These are phyloP conservation scores for Caenorhabditis angaria DNA, from an alignment of 2,888 invertebrate species.

Conservation along the genomic window DNA sequence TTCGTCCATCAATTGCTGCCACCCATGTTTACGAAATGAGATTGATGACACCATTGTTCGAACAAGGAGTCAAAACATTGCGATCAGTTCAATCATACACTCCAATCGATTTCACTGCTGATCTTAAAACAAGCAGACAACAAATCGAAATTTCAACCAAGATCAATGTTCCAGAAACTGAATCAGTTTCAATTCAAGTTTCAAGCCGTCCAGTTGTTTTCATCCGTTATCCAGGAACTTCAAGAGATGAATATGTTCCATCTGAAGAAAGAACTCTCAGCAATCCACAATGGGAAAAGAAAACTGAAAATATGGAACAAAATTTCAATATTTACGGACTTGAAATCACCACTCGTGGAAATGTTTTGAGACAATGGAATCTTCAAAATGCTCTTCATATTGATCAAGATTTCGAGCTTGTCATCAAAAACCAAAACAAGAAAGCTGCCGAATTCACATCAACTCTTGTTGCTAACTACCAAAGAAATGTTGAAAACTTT, in stretches of 20 bases:
- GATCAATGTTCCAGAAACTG: conserved; percentile 42
- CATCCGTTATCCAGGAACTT: conserved; percentile 47
- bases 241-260: no score
- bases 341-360: conserved; percentile 46
- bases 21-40: conserved; percentile 51
- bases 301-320: conserved; percentile 34
- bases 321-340: conserved; percentile 45
- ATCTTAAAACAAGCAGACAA: conserved; percentile 24
- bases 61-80: conserved; percentile 59
- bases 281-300: conserved; percentile 43
- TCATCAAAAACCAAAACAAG: conserved; percentile 41
- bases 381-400: conserved; percentile 38
- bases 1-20: conserved; percentile 48
- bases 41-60: conserved; percentile 57
- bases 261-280: conserved; percentile 59
- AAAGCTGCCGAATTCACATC: conserved; percentile 34
- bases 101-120: conserved; percentile 46
- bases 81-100: conserved; percentile 47
- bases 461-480: conserved; percentile 19
- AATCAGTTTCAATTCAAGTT: conserved; percentile 48
- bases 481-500: conserved; percentile 25
- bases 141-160: conserved; percentile 16
- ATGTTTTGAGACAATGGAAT: conserved; percentile 42
- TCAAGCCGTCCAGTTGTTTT: conserved; percentile 55
- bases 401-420: conserved; percentile 60